Evolutionary conservation across 2,113 vertebrate genomes (phyloP), one percentile per base, ranked within the genome.

Genomic region (Ornithorhynchus anatinus): DNA sequence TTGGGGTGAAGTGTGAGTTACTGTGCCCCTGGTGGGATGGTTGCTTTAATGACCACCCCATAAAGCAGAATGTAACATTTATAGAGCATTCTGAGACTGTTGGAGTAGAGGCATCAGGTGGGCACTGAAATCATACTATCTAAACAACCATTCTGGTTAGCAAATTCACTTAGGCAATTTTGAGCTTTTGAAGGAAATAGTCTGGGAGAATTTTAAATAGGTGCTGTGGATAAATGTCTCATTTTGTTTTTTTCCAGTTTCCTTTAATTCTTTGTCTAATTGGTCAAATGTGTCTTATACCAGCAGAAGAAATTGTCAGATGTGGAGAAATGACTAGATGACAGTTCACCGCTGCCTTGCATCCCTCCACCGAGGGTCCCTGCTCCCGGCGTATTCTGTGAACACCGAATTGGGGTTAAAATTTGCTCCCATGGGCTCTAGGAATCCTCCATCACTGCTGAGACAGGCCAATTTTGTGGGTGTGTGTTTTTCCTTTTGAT

Each of bases 141-240:
- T 64, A 35, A 59, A 71, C 59, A 10, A 66, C 36, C 40, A 4
- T 45, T 48, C 50, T 20, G 10, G 13, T 39, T 33, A 45, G n/a
- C 17, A 68, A 57, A 57, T 60, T 19, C 37, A 37, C 22, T 59
- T 22, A 48, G 32, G 7, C 64, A 8, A 23, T 45, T 52, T 59
- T 40, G 32, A 48, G 5, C 44, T 60, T 58, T 47, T n/a, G n/a
- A n/a, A n/a, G n/a, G n/a, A n/a, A n/a, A n/a, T n/a, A 74, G 31
- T 14, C 8, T 62, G 79, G 35, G 12, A 56, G 52, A 81, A 56
- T 35, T 63, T 25, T 61, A 45, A 10, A 71, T 35, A 66, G 17
- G 47, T 59, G 10, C 43, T 31, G 29, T 10, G 25, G 19, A 50
- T 15, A 17, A 8, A 17, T 29, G 31, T 50, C 25, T 48, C 25